Evolutionary conservation across 1,140 invertebrate genomes (phyloP).

Genomic region (Chrysopa pallens): DNA sequence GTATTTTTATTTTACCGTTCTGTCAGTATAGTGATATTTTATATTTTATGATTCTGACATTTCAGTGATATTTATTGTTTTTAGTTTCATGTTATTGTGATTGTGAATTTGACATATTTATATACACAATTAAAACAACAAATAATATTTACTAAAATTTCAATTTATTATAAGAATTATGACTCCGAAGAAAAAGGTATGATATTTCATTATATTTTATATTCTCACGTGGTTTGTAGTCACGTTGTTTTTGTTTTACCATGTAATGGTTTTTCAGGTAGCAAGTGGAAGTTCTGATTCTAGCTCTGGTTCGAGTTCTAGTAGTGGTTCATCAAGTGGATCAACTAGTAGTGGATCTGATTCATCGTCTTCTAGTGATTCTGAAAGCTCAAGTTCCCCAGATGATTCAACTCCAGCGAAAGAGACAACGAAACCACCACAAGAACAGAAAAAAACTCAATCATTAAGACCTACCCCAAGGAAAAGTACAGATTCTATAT

Average conservation of each 20-base stretch:
- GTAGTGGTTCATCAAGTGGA: slow-evolving; percentile 35
- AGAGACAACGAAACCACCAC: slow-evolving; percentile 21
- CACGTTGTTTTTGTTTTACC: neutral
- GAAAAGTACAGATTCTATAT: slow-evolving; percentile 18
- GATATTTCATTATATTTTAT: too few species aligned
- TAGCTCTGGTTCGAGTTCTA: slow-evolving; percentile 39
- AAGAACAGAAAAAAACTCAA: slow-evolving; percentile 29
- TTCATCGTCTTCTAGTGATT: slow-evolving; percentile 45
- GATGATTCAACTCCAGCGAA: slow-evolving; percentile 15
- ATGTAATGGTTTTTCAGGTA: slow-evolving; percentile 3
- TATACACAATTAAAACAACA: too few species aligned
- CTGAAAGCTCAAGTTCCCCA: slow-evolving; percentile 28
- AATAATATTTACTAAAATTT: too few species aligned
- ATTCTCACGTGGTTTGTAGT: neutral
- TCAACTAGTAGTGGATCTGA: slow-evolving; percentile 49
- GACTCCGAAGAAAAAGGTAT: slow-evolving; percentile 7
- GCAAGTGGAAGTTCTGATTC: slow-evolving; percentile 24
- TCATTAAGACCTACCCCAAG: slow-evolving; percentile 21
- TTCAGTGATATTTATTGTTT: too few species aligned
- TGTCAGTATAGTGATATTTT: too few species aligned
- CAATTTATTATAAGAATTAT: neutral
- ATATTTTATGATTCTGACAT: too few species aligned
- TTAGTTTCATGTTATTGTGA: too few species aligned
- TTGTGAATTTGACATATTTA: too few species aligned
- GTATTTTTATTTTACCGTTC: too few species aligned